Base-by-base conservation (phyloP, 2,113 vertebrate genomes). In the Coregonus clupeaformis region DNA sequence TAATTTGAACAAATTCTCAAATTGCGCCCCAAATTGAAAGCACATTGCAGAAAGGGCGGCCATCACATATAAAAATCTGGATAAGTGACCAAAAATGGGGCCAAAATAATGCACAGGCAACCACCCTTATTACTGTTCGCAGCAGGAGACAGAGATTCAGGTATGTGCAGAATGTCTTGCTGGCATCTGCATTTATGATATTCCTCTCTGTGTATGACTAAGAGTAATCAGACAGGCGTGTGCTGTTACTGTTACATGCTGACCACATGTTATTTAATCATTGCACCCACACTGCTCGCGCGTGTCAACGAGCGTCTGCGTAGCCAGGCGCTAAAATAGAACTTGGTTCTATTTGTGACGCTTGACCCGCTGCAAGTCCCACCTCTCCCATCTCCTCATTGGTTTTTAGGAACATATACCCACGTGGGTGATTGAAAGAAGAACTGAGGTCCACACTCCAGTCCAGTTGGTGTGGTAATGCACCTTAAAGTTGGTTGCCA, bases 1-100 rank as follows among this genome's bases (percentile, higher is more conserved):
- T 93, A 92, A 93, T 93, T 93, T 91, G 90, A 91, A 93, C 92
- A 94, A 94, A 94, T 94, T 93, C 92, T 94, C 92, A 93, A 93
- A 94, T 94, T 94, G 93, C 90, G 66, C 84, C 81, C 82, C 85
- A 94, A 94, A 94, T 94, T 94, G 92, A 94, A 94, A 94, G 90
- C 93, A 94, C 88, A 93, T 93, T 94, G 90, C 86, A 74, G 82
- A 87, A 86, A 84, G 85, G 89, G 90, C 85, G 76, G 89, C 88
- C 86, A 92, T 93, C 89, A 76, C 88, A 87, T 91, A 88, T 86
- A 87, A 89, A 92, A 92, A 92, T 92, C 89, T 90, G 87, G 84
- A 85, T 89, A 91, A 91, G 86, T 91, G 90, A 93, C 90, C 88
- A 82, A 88, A 80, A 88, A 85, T 76, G 63, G 85, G 85, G 88